These are phyloP conservation scores for Rhagoletis pomonella DNA, from an alignment of 1,140 invertebrate species.

Conservation along the genomic window DNA sequence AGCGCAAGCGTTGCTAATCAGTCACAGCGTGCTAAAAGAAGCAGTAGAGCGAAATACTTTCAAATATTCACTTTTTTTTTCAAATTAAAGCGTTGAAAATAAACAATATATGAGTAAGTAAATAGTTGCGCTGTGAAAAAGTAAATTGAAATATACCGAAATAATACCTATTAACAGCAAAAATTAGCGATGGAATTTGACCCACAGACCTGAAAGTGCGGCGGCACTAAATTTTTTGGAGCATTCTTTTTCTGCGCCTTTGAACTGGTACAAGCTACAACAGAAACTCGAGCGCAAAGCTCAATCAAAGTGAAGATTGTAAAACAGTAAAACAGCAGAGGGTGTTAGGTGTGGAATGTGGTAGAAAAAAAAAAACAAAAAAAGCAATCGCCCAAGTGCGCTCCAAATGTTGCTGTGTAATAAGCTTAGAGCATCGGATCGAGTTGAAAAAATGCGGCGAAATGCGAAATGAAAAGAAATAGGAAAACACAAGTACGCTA, in stretches of 20 bases:
- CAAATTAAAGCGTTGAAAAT: not conserved
- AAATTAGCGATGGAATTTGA: conserved; percentile 27
- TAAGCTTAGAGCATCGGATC: conserved; percentile 10
- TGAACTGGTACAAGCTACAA: not conserved
- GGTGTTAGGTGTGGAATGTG: not conserved
- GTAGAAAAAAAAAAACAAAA: conserved; percentile 1
- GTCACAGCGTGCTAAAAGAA: not conserved
- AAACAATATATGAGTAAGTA: no score
- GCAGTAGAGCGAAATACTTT: not conserved
- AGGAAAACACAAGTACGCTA: not conserved
- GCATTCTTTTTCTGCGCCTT: not conserved
- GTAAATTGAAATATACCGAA: not conserved
- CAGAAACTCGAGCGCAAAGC: not conserved
- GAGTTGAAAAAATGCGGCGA: not conserved
- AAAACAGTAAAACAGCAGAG: not conserved
- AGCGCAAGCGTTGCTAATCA: no score
- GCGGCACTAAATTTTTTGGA: conserved; percentile 30
- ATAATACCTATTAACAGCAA: not conserved
- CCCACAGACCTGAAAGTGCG: conserved; percentile 36
- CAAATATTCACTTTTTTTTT: not conserved
- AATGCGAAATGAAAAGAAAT: not conserved
- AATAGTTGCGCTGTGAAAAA: not conserved
- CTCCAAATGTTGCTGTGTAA: not conserved
- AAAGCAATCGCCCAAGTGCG: not conserved
- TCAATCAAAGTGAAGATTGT: not conserved